Evolutionary conservation across 2,888 invertebrate species (phyloP), one percentile per base, ranked within the genome.

Genomic region (Tromatobia lineatoria): DNA sequence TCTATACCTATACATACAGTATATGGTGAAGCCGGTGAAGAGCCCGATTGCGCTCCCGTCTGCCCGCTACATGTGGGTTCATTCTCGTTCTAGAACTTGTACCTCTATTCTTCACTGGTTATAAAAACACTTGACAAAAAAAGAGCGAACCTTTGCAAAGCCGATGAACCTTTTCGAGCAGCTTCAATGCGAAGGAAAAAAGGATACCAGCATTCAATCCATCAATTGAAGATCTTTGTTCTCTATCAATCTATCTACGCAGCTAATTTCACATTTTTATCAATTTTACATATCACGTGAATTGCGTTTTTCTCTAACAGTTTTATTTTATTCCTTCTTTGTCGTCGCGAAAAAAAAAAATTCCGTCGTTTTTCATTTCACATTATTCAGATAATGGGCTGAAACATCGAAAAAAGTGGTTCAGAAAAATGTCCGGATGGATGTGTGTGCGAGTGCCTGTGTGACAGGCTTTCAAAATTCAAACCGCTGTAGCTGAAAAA

Each of bases 61-160:
- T 23, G 52, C 69, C 78, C 80, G 81, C 87, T 64, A 61, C 86
- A 91, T 91, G 91, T 90, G 91, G 91, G 91, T 83, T 88, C 90
- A 91, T 91, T 91, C 90, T 87, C 61, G 54, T 57, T 52, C 66
- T 70, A 50, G 59, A 71, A 18, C 38, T 18, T 64, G 3, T 38
- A 38, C 20, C 38, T 38, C 38, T 80, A 80, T 83, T 70, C 77
- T 78, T 61, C 69, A 82, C 73, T 78, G 80, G 85, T 86, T 79
- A 38, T 20, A 38, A 83, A 87, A 81, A 59, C 69, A 79, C 85
- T 67, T 73, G 57, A 38, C 38, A 10, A 80, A 29, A 10, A 38
- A 64, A 34, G 64, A 34, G 42, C 42, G 42, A 38, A 42, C 64
- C 42, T 61, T 34, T 38, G 38, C 20, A 20, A n/a, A 20, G 64